Base-by-base conservation (phyloP, 2,113 vertebrate species). In the Gobius niger region DNA sequence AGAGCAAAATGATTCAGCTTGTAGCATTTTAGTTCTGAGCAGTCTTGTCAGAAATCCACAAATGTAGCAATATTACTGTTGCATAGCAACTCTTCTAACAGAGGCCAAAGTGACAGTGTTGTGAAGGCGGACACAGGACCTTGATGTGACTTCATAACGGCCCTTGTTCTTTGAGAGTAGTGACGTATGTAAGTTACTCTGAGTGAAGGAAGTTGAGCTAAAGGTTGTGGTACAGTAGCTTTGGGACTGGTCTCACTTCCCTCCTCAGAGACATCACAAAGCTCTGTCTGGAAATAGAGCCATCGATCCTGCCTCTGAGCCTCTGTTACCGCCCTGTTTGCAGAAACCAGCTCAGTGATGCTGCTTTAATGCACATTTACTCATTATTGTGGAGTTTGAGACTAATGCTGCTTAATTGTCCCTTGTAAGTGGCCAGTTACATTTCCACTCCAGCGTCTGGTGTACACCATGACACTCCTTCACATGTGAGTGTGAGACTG, bases 241-340 rank as follows among this genome's bases (percentile, higher is more conserved):
- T 16, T 34, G 67, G 73, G 72, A 73, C 24, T 34, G 84, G 84
- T 86, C 82, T 90, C 63, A 75, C 81, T 81, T 81, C 87, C 73
- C 79, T 82, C 76, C 71, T 78, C 65, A 59, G 78, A 82, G 68
- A 80, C 69, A 64, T 78, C 71, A 80, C 67, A 66, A 54, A 68
- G 76, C 81, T 70, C 75, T 68, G 60, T 75, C 85, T 86, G 47
- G 57, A 86, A 89, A 90, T 88, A 78, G 86, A 86, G 49, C 44
- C 63, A 84, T 90, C 60, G 87, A 91, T 92, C 88, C 74, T 71
- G 61, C 82, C 68, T 67, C 67, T 72, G 75, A 71, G 87, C 77
- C 80, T 82, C 52, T 72, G 19, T 65, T 76, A 72, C 78, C 4
- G 3, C 54, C 8, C 47, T 34, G 50, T 65, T 72, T 57, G 50